phyloP scores from a whole-genome alignment of 2,797 vertebrate genomes.

The Knipowitschia caucasica region DNA sequence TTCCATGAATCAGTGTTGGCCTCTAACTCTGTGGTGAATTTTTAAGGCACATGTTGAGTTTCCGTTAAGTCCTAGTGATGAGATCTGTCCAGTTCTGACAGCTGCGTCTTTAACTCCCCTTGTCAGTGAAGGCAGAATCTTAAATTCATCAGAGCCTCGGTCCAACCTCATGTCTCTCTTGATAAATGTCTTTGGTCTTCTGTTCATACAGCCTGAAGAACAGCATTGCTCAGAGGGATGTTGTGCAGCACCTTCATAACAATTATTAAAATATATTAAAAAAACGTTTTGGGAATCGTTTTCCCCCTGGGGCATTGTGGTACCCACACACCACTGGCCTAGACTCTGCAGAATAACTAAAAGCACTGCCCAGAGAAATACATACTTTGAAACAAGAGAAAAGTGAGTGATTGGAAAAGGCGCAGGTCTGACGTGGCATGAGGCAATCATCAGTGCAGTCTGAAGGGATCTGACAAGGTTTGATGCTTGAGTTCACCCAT shows the following conservation, averaged over 20 bases:
- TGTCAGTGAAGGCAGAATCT: slow-evolving; percentile 43
- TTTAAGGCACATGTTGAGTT: slow-evolving; percentile 53
- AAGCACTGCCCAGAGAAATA: slow-evolving; percentile 27
- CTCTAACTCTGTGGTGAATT: slow-evolving; percentile 18
- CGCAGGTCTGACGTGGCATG: slow-evolving; percentile 44
- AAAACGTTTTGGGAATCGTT: too few species aligned
- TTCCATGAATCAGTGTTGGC: neutral
- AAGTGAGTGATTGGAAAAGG: slow-evolving; percentile 41
- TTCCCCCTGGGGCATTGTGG: too few species aligned
- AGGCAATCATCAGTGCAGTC: slow-evolving; percentile 35
- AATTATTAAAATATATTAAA: neutral
- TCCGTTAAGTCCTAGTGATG: slow-evolving; percentile 44
- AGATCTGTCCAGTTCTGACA: slow-evolving; percentile 32
- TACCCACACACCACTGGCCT: too few species aligned
- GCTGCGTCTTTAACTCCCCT: slow-evolving; percentile 50
- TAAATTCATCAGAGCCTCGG: slow-evolving; percentile 25
- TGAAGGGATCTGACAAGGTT: slow-evolving; percentile 35
- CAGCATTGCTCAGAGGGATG: neutral
- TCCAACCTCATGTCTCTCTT: slow-evolving; percentile 30
- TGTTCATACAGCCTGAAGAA: neutral
- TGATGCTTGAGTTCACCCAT: slow-evolving; percentile 15
- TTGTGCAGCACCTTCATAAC: neutral
- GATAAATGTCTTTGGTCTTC: slow-evolving; percentile 20
- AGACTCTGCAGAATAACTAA: too few species aligned
- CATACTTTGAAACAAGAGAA: slow-evolving; percentile 23